Evolutionary conservation across 2,888 invertebrate species (phyloP), one percentile per base, ranked within the genome.

Genomic region (Mythimna vitellina): DNA sequence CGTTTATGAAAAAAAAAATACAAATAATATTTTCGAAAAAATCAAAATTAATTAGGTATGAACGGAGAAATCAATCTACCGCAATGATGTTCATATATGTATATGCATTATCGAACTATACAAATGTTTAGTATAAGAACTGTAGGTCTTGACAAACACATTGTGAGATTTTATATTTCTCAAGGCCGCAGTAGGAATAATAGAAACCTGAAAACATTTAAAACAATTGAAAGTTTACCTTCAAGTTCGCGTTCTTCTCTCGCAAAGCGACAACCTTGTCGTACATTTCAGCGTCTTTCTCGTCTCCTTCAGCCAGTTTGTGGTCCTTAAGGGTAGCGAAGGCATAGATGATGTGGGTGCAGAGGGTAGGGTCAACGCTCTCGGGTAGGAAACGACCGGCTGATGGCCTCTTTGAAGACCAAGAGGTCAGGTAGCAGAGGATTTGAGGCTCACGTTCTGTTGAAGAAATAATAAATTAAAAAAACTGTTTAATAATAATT

Each of bases 361-460:
- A 99, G 0, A 99, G 97, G 20, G 97, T 97, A 0, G 99, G 97
- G 89, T 99, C 98, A 56, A 99, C 97, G 91, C 99, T 98, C 86
- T 99, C 98, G 0, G 99, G 99, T 76, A 97, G 97, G 94, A 99
- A 99, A 90, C 98, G 98, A 17, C 99, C 99, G 6, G 97, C 97
- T 69, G 98, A 98, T 0, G 98, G 98, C 68, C 99, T 97, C 92
- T 99, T 99, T 77, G 98, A 97, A 0, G 99, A 99, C 99, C 99
- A 99, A 87, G 98, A 99, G 3, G 99, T 99, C 92, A 99, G 97
- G 93, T 99, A 99, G 93, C 99, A 99, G 88, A 99, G 98, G 5
- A 99, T 97, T 95, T 98, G 98, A 0, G 98, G 98, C 64, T 98
- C 97, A 57, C 98, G 98, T 83, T 97, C 99, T 99, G 93, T 3